A percentile compares a stretch with the other conserved stretches of the same genome.
phyloP scores from a whole-genome alignment of 2,113 vertebrate species.

The Aptenodytes forsteri region DNA sequence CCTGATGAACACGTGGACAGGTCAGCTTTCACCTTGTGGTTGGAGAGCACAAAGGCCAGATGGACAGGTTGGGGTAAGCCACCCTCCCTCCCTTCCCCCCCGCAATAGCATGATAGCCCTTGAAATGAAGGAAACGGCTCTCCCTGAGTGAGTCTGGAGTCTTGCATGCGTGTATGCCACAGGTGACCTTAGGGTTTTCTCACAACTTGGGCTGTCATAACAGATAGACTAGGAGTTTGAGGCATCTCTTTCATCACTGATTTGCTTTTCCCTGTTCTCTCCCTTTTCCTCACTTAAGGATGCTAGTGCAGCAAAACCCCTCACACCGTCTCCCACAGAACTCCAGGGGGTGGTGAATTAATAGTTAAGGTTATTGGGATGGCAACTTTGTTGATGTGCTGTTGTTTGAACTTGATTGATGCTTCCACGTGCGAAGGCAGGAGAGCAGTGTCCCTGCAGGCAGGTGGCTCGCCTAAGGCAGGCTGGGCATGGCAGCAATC shows the following conservation, averaged over 20 bases:
- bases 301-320: too few relatives aligned
- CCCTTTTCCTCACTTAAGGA: not conserved
- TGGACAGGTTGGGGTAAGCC: not conserved
- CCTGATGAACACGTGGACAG: not conserved
- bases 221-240: not conserved
- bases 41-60: rapidly evolving
- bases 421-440: not conserved
- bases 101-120: not conserved
- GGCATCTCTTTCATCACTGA: not conserved
- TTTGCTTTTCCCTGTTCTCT: not conserved
- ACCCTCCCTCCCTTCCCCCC: rapidly evolving
- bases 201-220: not conserved
- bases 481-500: not conserved
- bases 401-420: not conserved
- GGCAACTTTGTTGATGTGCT: not conserved
- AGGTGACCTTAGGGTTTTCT: not conserved
- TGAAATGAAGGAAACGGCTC: not conserved
- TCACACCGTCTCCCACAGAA: too few relatives aligned
- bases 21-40: not conserved
- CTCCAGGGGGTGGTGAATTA: not conserved
- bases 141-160: not conserved
- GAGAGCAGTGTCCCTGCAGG: not conserved
- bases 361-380: not conserved
- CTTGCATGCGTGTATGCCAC: not conserved
- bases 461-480: not conserved